Evolutionary conservation across 2,113 vertebrate species (phyloP), one percentile per base, ranked within the genome.

Genomic region (Mormyrus lacerda): DNA sequence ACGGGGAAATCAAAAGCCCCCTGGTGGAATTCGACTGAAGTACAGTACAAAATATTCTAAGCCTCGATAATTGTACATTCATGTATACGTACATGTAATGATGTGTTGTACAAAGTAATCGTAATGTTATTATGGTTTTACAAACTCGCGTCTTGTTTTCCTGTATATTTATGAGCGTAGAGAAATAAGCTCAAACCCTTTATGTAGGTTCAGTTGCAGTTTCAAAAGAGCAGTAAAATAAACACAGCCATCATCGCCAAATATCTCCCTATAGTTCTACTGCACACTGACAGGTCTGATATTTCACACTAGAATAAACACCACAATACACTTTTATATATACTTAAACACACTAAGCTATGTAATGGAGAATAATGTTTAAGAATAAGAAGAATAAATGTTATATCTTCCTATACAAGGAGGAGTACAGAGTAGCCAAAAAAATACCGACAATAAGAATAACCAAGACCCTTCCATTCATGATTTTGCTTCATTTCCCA

Each of bases 11-110:
- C 50, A 31, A 87, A 51, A 94, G 94, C 93, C 94, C 93, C 94
- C 95, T 96, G 93, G 90, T 95, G 95, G 95, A 93, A 31, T 91
- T n/a, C 88, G 3, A 2, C 58, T 85, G 94, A 79, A 93, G 85
- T 94, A 92, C 94, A 95, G 89, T 42, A 19, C 4, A 42, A 15
- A 19, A 79, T 19, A 35, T 79, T 79, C 13, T 19, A 19, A 79
- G 73, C 73, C 35, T 79, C 4, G 35, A 79, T 35, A 79, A 79
- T 42, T 79, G 27, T 10, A 42, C 35, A 42, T 79, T 79, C 35
- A 42, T 79, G 35, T 76, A 42, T 42, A 69, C 3, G 10, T 69
- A 69, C 8, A 69, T 69, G 61, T 13, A 31, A 69, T 69, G n/a
- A 31, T 31, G n/a, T 65, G 9, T 31, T 69, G 3, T 69, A 69